Base-by-base conservation (phyloP, 2,113 vertebrate species). In the Hippocampus comes region DNA sequence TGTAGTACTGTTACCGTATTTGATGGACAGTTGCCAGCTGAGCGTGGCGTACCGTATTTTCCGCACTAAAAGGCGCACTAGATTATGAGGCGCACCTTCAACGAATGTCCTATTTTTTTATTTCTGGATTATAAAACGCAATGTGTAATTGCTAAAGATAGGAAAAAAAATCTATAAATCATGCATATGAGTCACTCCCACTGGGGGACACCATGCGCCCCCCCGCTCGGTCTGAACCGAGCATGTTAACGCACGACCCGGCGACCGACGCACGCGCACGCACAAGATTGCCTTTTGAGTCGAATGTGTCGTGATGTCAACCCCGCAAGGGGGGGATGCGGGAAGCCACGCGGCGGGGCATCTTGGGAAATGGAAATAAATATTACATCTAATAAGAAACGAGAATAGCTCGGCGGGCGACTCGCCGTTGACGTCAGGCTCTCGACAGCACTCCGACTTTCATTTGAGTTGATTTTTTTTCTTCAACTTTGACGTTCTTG, bases 321-420 rank as follows among this genome's bases (percentile, higher is more conserved):
- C 65, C 51, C 17, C 46, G 63, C 9, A 4, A 20, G 46, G 55
- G 57, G 10, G 10, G 34, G 34, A 51, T 38, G 61, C 20, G 34
- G 12, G 20, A 60, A 60, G 27, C 57, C 57, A 7, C 6, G 2
- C 25, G 30, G 57, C 27, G 5, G 27, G 25, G 25, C 25, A 30
- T 60, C 27, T 60, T 3, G 7, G 34, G 70, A 72, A 80, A 72
- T 70, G n/a, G 56, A 79, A 23, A 57, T 78, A 71, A 84, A 87
- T 84, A 76, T 81, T 84, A 70, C 34, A 82, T 78, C 76, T 43
- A 48, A 68, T n/a, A 21, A 38, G 8, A 61, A 34, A 34, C 18
- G 12, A 20, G 34, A 61, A 61, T 18, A 34, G 15, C 27, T 2
- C 15, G 59, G 38, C 78, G 76, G 63, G 38, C 80, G 76, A 84